phyloP scores from a whole-genome alignment of 1,140 invertebrate species.

The Drosophila gunungcola region DNA sequence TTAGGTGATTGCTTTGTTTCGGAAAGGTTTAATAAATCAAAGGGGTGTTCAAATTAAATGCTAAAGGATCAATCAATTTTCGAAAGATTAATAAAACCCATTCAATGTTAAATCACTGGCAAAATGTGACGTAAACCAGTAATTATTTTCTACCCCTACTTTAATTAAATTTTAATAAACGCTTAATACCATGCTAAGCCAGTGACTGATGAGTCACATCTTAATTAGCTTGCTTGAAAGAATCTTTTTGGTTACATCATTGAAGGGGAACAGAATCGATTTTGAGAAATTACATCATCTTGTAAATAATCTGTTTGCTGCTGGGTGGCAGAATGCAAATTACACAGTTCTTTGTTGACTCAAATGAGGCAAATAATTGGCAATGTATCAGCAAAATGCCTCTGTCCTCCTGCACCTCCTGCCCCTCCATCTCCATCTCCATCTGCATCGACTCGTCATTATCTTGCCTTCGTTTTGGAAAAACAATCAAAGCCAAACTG shows the following conservation, averaged over 20 bases:
- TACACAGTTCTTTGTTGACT: conserved; percentile 49
- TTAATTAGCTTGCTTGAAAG: conserved; percentile 26
- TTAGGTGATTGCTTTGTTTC: conserved; percentile 5
- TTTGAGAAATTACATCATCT: conserved; percentile 65
- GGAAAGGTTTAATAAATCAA: not conserved
- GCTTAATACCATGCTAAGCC: too few species aligned
- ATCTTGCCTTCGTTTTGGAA: conserved; percentile 16
- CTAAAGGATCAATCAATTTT: not conserved
- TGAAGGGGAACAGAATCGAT: conserved; percentile 31
- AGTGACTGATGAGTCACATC: conserved; percentile 18
- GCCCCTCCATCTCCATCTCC: not conserved
- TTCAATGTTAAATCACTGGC: too few species aligned
- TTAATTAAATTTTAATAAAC: conserved; percentile 3
- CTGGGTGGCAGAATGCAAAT: conserved; percentile 38
- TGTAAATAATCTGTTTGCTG: conserved; percentile 55
- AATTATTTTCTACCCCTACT: not conserved
- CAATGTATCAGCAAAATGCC: conserved; percentile 66
- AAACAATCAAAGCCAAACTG: conserved; percentile 42
- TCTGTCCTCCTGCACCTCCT: too few species aligned
- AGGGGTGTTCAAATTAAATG: too few species aligned
- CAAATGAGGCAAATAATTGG: conserved; percentile 66
- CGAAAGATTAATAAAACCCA: not conserved
- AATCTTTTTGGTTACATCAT: conserved; percentile 31
- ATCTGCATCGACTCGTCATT: not conserved
- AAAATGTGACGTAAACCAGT: too few species aligned